Evolutionary conservation across 2,797 vertebrate genomes (phyloP).

Genomic region (Geotrypetes seraphini): DNA sequence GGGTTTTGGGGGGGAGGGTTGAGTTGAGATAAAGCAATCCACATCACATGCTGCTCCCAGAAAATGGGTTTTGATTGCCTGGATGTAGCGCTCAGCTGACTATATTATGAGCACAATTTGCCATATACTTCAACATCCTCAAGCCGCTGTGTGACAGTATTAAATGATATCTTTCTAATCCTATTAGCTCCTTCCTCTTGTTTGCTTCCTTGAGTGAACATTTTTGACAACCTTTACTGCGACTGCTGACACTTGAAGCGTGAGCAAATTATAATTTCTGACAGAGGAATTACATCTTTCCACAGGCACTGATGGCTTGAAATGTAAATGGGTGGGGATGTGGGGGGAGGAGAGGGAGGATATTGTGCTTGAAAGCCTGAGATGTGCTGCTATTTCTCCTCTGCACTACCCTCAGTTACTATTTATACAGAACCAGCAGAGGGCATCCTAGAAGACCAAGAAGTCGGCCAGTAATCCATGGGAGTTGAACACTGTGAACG

Average conservation of each 20-base stretch:
- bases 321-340: neutral
- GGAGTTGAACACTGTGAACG: too few species aligned
- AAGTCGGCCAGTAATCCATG: too few species aligned
- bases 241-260: constrained; percentile 13
- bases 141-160: constrained; percentile 5
- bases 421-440: neutral
- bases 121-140: neutral
- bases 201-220: constrained; percentile 16
- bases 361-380: too few species aligned
- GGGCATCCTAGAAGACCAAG: neutral
- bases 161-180: constrained; percentile 15
- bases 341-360: neutral
- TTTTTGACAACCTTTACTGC: constrained; percentile 15
- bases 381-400: too few species aligned
- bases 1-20: neutral
- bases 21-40: neutral
- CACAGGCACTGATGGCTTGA: neutral
- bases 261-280: constrained; percentile 13
- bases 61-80: too few species aligned
- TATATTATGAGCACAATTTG: neutral
- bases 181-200: constrained; percentile 16
- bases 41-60: too few species aligned
- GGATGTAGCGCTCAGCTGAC: neutral
- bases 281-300: constrained; percentile 12
- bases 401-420: too few species aligned